Base-by-base conservation (phyloP, 2,797 vertebrate genomes). In the Alosa sapidissima region DNA sequence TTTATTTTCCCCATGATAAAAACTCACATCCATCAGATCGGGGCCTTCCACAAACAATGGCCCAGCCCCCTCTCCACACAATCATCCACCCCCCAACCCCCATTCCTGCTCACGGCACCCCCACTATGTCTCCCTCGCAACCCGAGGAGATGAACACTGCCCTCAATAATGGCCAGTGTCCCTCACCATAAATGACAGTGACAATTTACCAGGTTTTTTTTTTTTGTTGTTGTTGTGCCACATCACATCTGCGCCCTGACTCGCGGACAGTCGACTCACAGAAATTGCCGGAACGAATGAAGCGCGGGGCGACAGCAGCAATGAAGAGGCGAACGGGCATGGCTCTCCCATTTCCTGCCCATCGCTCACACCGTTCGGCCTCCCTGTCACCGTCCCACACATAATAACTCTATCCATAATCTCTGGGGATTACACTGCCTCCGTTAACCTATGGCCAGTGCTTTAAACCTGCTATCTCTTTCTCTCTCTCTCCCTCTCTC, bases 161-260 rank as follows among this genome's bases (percentile, higher is more conserved):
- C 88, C 88, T 84, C 78, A 82, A 84, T 87, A 91, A 92, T 89
- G 89, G 85, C 84, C 81, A 84, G 85, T 90, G 91, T 89, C 89
- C 86, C 89, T 86, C 87, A 88, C n/a, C 89, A 86, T 89, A 91
- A 92, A 92, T 91, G 88, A 91, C 87, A 87, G 87, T 83, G 89
- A 89, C 89, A 91, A 91, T 92, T 92, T 90, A 86, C 86, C 65
- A 55, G 65, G 85, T 86, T 85, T 81, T 90, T 91, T 88, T 21
- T 55, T 55, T 91, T 84, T 86, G 87, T 82, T 90, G 91, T 88
- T 41, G 41, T 41, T 91, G 86, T 87, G 87, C 86, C 41, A 78
- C 65, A 72, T 36, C 65, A 72, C 72, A 78, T 78, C 72, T 78
- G 68, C 13, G 33, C 28, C 72, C 84, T 87, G 55, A 54, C 83